Percentiles rank a stretch among this genome's conserved stretches.
These are phyloP conservation scores for Tribolium castaneum DNA, from an alignment of 1,140 invertebrate species.

Conservation along the genomic window DNA sequence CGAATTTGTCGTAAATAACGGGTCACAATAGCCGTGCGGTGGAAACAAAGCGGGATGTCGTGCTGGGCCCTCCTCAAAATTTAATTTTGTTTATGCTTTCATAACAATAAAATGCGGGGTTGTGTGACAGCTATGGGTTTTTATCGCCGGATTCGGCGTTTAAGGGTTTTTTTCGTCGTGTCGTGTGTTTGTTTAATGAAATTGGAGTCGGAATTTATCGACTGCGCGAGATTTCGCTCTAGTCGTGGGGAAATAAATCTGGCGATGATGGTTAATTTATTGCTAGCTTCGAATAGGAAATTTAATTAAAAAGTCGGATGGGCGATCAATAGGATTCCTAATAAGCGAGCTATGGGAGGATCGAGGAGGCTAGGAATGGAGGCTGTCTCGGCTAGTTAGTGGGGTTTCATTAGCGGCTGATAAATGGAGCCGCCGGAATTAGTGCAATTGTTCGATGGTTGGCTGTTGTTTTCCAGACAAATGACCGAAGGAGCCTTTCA, in stretches of 20 bases:
- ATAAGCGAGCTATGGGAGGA: not conserved
- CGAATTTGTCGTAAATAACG: constrained; percentile 21
- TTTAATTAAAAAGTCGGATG: constrained; percentile 19
- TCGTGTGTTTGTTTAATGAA: constrained; percentile 27
- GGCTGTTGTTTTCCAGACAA: constrained; percentile 33
- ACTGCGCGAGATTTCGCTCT: constrained; percentile 2
- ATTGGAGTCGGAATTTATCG: constrained; percentile 18
- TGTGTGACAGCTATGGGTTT: constrained; percentile 20
- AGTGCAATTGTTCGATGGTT: constrained; percentile 37
- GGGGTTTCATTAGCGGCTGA: constrained; percentile 35
- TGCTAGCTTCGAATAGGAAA: constrained; percentile 21
- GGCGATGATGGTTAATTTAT: constrained; percentile 18
- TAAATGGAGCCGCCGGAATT: constrained; percentile 38
- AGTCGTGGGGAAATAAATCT: not conserved
- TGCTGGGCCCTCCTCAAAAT: constrained; percentile 23
- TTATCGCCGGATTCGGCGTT: constrained; percentile 19
- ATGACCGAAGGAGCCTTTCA: constrained; percentile 15
- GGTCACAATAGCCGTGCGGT: constrained; percentile 23
- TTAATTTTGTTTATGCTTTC: constrained; percentile 36
- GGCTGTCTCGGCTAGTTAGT: constrained; percentile 38
- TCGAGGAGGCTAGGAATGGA: not conserved
- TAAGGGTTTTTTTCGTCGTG: constrained; percentile 27
- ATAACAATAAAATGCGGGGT: constrained; percentile 26
- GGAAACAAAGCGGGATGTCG: constrained; percentile 22
- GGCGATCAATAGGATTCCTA: constrained; percentile 14